phyloP scores from a whole-genome alignment of 2,888 invertebrate species.

The Diogma glabrata region DNA sequence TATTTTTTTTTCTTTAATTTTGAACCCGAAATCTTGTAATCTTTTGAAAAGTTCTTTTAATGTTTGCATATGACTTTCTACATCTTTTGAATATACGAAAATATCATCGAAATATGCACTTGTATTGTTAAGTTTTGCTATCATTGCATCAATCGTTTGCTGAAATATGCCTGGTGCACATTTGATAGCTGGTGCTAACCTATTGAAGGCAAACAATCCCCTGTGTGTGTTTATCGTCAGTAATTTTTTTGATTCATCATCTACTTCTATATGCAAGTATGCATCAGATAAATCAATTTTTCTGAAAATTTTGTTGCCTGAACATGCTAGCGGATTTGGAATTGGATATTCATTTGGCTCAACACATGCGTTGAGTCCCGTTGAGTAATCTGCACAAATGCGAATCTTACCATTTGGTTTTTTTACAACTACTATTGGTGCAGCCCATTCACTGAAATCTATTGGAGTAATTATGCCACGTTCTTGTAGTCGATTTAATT shows the following conservation, averaged over 20 bases:
- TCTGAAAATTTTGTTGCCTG: no score
- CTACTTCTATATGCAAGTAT: background rate
- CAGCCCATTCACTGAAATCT: background rate
- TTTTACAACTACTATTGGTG: background rate
- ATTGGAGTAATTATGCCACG: background rate
- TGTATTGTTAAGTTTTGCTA: no score
- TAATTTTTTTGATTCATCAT: no score
- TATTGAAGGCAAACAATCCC: no score
- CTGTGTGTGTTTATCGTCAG: no score
- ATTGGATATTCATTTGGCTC: background rate
- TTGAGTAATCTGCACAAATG: background rate
- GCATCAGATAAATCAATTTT: background rate
- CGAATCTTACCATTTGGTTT: background rate
- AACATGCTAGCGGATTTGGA: no score
- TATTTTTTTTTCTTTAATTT: background rate
- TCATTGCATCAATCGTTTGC: no score
- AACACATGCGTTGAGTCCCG: background rate
- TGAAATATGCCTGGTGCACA: no score
- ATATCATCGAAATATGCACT: no score
- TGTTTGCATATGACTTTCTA: background rate
- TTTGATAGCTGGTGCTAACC: no score
- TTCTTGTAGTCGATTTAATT: background rate
- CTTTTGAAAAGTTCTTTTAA: background rate
- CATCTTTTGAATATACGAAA: background rate
- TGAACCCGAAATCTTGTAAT: background rate